Conservation (phyloP, 2,113 vertebrate genomes). For the Periophthalmus modestus region DNA sequence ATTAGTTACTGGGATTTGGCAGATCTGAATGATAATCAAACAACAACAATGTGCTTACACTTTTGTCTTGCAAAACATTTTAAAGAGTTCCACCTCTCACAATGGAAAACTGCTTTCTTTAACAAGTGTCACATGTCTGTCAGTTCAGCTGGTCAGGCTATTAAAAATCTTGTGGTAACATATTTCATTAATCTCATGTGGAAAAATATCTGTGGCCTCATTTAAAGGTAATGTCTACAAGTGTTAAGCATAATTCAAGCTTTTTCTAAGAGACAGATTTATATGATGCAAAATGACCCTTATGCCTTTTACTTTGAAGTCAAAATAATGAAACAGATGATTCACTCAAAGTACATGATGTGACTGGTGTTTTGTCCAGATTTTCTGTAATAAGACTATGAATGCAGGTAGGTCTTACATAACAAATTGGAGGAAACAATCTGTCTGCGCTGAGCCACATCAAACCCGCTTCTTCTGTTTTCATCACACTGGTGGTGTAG, state of each 20-base stretch:
- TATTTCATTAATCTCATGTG: conserved; percentile 33
- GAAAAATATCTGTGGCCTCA: conserved; percentile 16
- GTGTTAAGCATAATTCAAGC: neutral
- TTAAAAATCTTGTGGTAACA: conserved; percentile 32
- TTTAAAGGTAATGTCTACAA: conserved; percentile 14
- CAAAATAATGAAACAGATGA: neutral
- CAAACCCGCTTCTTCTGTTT: conserved; percentile 29
- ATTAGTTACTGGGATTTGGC: neutral
- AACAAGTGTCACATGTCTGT: conserved; percentile 18
- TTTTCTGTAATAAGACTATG: conserved; percentile 17
- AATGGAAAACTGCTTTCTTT: conserved; percentile 14
- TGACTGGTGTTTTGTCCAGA: neutral
- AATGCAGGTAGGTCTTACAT: conserved; percentile 26
- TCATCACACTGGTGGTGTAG: conserved; percentile 20
- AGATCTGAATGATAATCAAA: neutral
- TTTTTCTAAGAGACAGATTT: conserved; percentile 29
- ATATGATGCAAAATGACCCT: conserved; percentile 33
- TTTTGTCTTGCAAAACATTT: neutral
- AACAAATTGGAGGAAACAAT: conserved; percentile 35
- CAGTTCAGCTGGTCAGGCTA: conserved; percentile 43
- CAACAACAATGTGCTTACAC: too few species aligned
- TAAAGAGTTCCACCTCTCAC: neutral
- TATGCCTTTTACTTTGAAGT: conserved; percentile 22
- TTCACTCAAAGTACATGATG: conserved; percentile 1
- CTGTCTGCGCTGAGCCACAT: conserved; percentile 44